Evolutionary conservation across 2,113 vertebrate genomes (phyloP), one percentile per base, ranked within the genome.

Genomic region (Hemiscyllium ocellatum): DNA sequence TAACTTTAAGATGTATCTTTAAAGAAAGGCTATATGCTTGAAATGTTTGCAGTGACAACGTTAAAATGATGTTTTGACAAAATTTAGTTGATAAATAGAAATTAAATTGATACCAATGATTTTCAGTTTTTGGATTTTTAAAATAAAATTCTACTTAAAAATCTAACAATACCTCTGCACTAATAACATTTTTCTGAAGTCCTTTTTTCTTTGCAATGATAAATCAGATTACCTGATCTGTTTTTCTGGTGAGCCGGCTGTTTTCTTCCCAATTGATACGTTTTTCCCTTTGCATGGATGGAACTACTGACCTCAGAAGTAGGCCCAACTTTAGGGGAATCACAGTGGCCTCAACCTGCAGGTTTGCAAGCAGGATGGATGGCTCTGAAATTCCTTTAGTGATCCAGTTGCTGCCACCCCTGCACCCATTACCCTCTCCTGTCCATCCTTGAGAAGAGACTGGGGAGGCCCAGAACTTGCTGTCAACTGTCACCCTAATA

Each of bases 281-380:
- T 96, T 95, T 47, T 94, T 72, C 76, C 86, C 83, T 96, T 33
- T 96, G 97, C 96, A 96, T 96, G 96, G 96, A 97, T 96, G 96
- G 97, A 97, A 98, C 96, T 96, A 96, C 97, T 97, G 97, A 97
- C 97, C 97, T 97, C 96, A 37, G 96, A 20, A 91, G 96, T 97
- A 98, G 97, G 97, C 97, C 96, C 97, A 97, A 98, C 97, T 98
- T 97, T 97, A 96, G 97, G 97, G 97, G 97, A 97, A 96, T 96
- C 96, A 97, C 97, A 96, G 97, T 96, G 96, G 97, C 96, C 96
- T 97, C 96, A 7, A 61, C 56, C 56, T 61, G 56, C 12, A 12
- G 56, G 56, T 61, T 61, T 61, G 56, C 10, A 61, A 12, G 12
- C 56, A 61, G 56, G 56, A 8, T 61, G 56, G 56, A 8, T 61